Conservation (phyloP, 1,140 invertebrate genomes). For the Drosophila mauritiana region DNA sequence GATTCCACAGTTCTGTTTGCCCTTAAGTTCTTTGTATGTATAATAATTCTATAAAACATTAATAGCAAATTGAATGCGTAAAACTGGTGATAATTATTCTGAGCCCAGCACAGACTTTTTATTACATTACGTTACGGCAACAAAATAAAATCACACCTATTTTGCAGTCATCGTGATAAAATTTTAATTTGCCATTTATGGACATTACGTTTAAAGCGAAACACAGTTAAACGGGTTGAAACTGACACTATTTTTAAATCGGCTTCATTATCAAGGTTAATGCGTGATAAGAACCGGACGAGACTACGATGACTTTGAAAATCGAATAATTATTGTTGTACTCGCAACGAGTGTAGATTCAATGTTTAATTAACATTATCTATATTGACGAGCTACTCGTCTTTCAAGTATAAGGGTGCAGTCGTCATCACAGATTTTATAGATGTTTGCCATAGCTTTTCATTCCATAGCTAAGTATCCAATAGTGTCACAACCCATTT, state of each 20-base stretch:
- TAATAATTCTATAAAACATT: slow-evolving; percentile 4
- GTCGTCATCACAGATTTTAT: not conserved
- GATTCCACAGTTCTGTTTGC: slow-evolving; percentile 9
- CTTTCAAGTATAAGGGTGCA: not conserved
- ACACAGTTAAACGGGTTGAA: not conserved
- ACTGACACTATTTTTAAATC: slow-evolving; percentile 1
- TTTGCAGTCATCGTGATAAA: slow-evolving; percentile 43
- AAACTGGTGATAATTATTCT: slow-evolving; percentile 40
- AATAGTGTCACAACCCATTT: slow-evolving; percentile 20
- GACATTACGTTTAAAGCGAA: slow-evolving; percentile 2
- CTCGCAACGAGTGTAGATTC: not conserved
- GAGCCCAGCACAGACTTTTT: slow-evolving; percentile 30
- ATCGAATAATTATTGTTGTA: not conserved
- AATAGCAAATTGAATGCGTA: slow-evolving; percentile 8
- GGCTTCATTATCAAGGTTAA: slow-evolving; percentile 37
- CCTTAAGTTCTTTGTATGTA: not conserved
- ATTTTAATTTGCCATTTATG: slow-evolving; percentile 59
- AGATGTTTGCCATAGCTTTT: not conserved
- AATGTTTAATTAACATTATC: slow-evolving; percentile 4
- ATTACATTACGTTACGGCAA: slow-evolving; percentile 40
- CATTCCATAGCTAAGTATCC: not conserved
- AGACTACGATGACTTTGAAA: slow-evolving; percentile 5
- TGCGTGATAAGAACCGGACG: slow-evolving; percentile 17
- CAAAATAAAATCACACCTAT: slow-evolving; percentile 53
- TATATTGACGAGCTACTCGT: not conserved